Evolutionary conservation across 2,888 invertebrate species (phyloP).

Genomic region (Tinea pellionella): DNA sequence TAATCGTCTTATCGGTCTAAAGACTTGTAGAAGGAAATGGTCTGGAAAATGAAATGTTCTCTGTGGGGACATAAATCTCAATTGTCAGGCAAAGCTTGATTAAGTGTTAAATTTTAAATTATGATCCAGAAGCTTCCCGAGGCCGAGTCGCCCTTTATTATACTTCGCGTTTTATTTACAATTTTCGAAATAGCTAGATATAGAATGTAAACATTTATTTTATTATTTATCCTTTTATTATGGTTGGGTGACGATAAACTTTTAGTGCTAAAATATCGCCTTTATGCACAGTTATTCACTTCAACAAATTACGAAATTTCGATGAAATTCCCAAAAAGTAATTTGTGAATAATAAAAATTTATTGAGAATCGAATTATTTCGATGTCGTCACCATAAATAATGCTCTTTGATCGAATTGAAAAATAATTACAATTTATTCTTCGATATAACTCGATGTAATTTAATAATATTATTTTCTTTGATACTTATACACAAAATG

Average conservation of each 20-base stretch:
- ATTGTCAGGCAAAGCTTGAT: slow-evolving; percentile 56
- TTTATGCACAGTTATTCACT: neutral
- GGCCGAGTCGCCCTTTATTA: neutral
- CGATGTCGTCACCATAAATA: neutral
- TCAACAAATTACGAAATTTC: neutral
- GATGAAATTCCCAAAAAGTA: neutral
- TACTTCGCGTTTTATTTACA: neutral
- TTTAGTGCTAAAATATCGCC: neutral
- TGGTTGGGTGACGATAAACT: neutral
- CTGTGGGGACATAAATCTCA: slow-evolving; percentile 43
- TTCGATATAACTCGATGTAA: neutral
- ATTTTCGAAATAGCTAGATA: neutral
- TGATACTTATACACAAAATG: neutral
- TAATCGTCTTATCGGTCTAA: slow-evolving; percentile 42
- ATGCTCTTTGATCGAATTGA: neutral
- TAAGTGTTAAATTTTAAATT: slow-evolving; percentile 63
- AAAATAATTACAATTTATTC: neutral
- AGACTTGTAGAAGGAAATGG: slow-evolving; percentile 45
- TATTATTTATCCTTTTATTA: neutral
- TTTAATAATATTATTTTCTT: neutral
- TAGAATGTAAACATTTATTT: neutral
- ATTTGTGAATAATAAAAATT: slow-evolving; percentile 1
- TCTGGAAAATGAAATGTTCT: slow-evolving; percentile 48
- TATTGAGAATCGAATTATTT: neutral
- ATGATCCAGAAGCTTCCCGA: slow-evolving; percentile 28